Evolutionary conservation across 2,888 invertebrate species (phyloP).

Genomic region (Hemicrepidius hirtus): DNA sequence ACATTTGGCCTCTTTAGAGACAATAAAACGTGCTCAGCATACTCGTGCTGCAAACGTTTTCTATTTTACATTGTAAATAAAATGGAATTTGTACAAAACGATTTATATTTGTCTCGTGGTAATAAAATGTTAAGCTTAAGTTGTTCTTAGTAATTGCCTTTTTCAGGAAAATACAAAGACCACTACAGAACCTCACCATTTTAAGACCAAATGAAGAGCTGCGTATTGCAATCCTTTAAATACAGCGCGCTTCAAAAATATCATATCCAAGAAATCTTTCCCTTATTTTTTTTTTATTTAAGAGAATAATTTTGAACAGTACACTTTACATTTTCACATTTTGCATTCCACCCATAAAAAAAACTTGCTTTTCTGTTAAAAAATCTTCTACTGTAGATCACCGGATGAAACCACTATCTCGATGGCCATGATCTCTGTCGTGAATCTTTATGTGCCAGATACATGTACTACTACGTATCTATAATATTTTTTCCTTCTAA

Average conservation of each 20-base stretch:
- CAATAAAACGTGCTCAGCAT: conserved; percentile 26
- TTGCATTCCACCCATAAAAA: conserved; percentile 22
- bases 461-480: conserved; percentile 24
- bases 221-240: too few relatives aligned
- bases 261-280: neutral
- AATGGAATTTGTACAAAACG: conserved; percentile 1
- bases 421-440: conserved; percentile 32
- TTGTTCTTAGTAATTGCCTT: neutral
- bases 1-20: conserved; percentile 37
- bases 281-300: neutral
- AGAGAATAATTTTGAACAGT: too few relatives aligned
- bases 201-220: too few relatives aligned
- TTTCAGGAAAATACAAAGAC: neutral
- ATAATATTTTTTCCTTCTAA: conserved; percentile 32
- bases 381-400: conserved; percentile 15
- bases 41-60: conserved; percentile 9
- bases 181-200: neutral
- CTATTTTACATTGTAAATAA: conserved; percentile 18
- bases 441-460: conserved; percentile 42
- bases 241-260: too few relatives aligned
- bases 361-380: conserved; percentile 12
- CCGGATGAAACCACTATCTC: conserved; percentile 26
- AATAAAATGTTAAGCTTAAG: neutral
- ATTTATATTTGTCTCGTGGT: too few relatives aligned
- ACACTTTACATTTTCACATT: conserved; percentile 17